Evolutionary conservation across 2,888 invertebrate species (phyloP).

Genomic region (Rhagophthalmus giganteus): DNA sequence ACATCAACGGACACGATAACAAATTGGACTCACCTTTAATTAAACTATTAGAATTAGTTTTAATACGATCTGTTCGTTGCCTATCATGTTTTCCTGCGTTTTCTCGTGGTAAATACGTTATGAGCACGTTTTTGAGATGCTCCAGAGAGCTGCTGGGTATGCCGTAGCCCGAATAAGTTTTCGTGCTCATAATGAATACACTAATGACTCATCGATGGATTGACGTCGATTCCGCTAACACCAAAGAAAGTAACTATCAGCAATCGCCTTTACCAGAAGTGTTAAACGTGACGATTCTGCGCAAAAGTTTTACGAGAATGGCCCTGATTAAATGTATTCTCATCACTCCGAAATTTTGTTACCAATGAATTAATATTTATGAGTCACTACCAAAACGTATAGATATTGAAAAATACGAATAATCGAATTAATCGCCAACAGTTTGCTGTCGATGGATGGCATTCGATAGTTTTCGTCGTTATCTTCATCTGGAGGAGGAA

Average conservation of each 20-base stretch:
- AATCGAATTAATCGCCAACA: too few relatives aligned
- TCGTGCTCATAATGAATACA: constrained; percentile 32
- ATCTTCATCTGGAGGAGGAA: too few relatives aligned
- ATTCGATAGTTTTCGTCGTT: too few relatives aligned
- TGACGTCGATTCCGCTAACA: constrained; percentile 16
- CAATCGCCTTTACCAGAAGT: constrained; percentile 30
- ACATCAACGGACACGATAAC: too few relatives aligned
- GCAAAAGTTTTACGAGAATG: constrained; percentile 21
- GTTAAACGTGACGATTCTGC: constrained; percentile 33
- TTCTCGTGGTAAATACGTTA: constrained; percentile 61
- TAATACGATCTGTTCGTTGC: constrained; percentile 29
- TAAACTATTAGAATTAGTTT: constrained; percentile 12
- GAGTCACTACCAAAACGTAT: too few relatives aligned
- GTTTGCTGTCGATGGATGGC: too few relatives aligned
- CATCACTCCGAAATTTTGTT: too few relatives aligned
- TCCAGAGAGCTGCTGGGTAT: constrained; percentile 59
- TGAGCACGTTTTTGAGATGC: constrained; percentile 60
- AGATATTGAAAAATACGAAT: too few relatives aligned
- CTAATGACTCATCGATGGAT: constrained; percentile 12
- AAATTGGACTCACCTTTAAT: constrained; percentile 34
- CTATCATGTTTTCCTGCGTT: constrained; percentile 59
- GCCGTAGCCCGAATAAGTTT: constrained; percentile 46
- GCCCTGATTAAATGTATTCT: not conserved
- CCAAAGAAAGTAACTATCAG: constrained; percentile 34
- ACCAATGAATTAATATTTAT: too few relatives aligned